Base-by-base conservation (phyloP, 2,797 vertebrate species). In the Avahi laniger region DNA sequence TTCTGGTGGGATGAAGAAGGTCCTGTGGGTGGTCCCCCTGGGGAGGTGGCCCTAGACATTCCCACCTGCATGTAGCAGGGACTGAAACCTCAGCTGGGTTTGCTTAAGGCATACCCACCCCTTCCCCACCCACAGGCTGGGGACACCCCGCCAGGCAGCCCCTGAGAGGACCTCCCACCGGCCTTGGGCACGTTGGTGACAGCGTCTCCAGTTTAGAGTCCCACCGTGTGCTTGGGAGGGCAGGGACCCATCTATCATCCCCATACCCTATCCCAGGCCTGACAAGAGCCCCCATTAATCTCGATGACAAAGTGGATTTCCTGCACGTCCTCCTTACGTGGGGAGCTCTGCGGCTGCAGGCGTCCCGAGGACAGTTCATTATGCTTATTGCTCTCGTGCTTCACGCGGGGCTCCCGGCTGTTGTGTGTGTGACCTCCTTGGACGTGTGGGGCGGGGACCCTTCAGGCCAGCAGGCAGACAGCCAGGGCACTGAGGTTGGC, bases 311-410 rank as follows among this genome's bases (percentile, higher is more conserved):
- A 7, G 26, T 20, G 4, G 1, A 5, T 4, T 3, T 65, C 38
- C 28, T 26, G 18, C 7, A 7, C 2, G 2, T 46, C 69, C 72
- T 15, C 13, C 41, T 3, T 4, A 33, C 14, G 26, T 0, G 4
- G 38, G 84, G 2, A 1, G n/a, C 54, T 30, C 33, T 1, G 2
- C 7, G 7, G 3, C 70, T 0, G 24, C 3, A 4, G 46, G 33
- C 4, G 5, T 4, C 7, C 13, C 4, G 0, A 22, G 30, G 3
- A 18, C 6, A 26, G 24, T 0, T 24, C 50, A 28, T n/a, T 17
- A 24, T 1, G 0, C 2, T 3, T 11, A 0, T 4, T 1, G 18
- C 46, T 18, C 6, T 0, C 2, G 0, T 7, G 13, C 80, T 57
- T 61, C n/a, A 4, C 0, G 2, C 59, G 4, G 5, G 61, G 26